Base-by-base conservation (phyloP, 1,140 invertebrate species). In the Drosophila asahinai region DNA sequence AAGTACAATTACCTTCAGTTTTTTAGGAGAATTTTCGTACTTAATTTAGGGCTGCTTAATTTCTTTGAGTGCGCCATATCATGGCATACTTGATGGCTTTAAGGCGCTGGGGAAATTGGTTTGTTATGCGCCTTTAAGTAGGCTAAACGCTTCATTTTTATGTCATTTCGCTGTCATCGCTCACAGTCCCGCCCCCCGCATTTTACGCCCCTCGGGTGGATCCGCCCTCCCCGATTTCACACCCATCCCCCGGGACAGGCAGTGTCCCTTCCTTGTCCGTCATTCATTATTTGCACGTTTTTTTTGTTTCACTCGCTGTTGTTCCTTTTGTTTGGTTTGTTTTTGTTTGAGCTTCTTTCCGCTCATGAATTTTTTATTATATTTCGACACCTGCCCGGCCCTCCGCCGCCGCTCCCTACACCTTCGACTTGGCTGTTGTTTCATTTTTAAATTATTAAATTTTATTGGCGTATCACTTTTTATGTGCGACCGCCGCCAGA, bases 391-490 rank as follows among this genome's bases (percentile, higher is more conserved):
- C 74, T 42, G 19, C 57, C 19, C 42, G 33, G 15, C n/a, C n/a
- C 7, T 3, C 7, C 14, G 9, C 30, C 54, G 7, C 6, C 5
- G 8, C 17, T 0, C 15, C 25, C 43, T 25, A 22, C 76, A 43
- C 59, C 58, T 70, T 71, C 47, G 54, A 15, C 52, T 40, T 68
- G 63, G 25, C 54, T 87, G 76, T 80, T 83, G 77, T 89, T 89
- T 90, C 78, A 79, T 86, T 86, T 90, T 90, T 89, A 90, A 89
- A 89, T 89, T 89, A 89, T 89, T 86, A 90, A 90, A 89, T 89
- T 89, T 90, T 89, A 89, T 89, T 89, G 86, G 75, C 86, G 76
- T 86, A 89, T 89, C 81, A 91, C 83, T 90, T 89, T 89, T 89
- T 89, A 89, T 89, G 86, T 72, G 83, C 83, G 84, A 89, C 64